Evolutionary conservation across 2,113 vertebrate genomes (phyloP).

Genomic region (Pleuronectes platessa): DNA sequence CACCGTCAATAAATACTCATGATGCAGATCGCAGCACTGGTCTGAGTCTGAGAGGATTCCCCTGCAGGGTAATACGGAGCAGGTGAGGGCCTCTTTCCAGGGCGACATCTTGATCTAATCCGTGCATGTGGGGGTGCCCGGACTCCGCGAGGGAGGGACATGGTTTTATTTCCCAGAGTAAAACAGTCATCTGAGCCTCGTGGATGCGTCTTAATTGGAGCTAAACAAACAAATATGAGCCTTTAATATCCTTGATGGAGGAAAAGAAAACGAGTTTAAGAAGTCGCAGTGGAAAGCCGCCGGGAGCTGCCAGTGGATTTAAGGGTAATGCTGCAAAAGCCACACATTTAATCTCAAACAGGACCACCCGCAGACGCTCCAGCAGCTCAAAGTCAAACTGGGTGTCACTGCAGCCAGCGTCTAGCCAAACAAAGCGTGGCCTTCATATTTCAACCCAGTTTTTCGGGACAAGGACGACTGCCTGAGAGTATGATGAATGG

Average conservation of each 20-base stretch:
- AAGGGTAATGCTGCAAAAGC: slow-evolving; percentile 21
- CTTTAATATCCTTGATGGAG: slow-evolving; percentile 19
- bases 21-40: slow-evolving; percentile 16
- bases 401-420: slow-evolving; percentile 18
- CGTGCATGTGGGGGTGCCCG: slow-evolving; percentile 25
- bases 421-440: slow-evolving; percentile 49
- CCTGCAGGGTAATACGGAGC: slow-evolving; percentile 69
- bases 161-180: slow-evolving; percentile 44
- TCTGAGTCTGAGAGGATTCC: slow-evolving; percentile 58
- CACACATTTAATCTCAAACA: slow-evolving; percentile 32
- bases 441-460: slow-evolving; percentile 53
- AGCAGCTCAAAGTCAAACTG: slow-evolving; percentile 49
- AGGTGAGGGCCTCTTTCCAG: slow-evolving; percentile 67
- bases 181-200: slow-evolving; percentile 44
- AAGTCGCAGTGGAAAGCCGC: slow-evolving; percentile 23
- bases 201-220: slow-evolving; percentile 45
- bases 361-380: slow-evolving; percentile 39
- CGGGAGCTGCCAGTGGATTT: slow-evolving; percentile 25
- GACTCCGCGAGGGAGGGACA: slow-evolving; percentile 33
- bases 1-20: background rate
- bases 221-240: slow-evolving; percentile 49
- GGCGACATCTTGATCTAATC: slow-evolving; percentile 76
- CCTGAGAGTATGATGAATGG: slow-evolving; percentile 73
- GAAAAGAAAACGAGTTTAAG: slow-evolving; percentile 15
- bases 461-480: slow-evolving; percentile 66